A percentile compares a stretch with the other conserved stretches of the same genome.
phyloP scores from a whole-genome alignment of 2,888 invertebrate species.

The Synergus umbraculus region DNA sequence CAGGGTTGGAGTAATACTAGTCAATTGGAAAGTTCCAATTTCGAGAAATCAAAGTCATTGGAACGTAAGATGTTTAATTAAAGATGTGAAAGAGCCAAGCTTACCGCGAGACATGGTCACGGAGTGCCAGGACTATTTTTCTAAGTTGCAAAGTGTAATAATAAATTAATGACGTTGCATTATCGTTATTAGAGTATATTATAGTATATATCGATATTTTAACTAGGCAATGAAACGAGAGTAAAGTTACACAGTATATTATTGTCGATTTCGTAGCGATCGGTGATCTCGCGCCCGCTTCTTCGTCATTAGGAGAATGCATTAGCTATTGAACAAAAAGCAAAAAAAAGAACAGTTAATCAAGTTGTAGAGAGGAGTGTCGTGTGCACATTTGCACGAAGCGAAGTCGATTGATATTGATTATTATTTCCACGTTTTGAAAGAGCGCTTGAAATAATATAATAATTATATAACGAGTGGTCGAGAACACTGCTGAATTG shows the following conservation, averaged over 20 bases:
- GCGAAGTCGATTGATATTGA: slow-evolving; percentile 16
- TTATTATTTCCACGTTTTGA: slow-evolving; percentile 17
- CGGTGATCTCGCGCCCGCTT: slow-evolving; percentile 45
- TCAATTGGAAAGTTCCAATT: slow-evolving; percentile 55
- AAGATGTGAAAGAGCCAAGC: slow-evolving; percentile 31
- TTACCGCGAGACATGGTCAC: slow-evolving; percentile 68
- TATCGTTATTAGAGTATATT: slow-evolving; percentile 77
- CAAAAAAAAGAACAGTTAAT: slow-evolving; percentile 46
- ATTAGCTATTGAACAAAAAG: slow-evolving; percentile 50
- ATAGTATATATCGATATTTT: slow-evolving; percentile 72
- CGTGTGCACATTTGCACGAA: slow-evolving; percentile 21
- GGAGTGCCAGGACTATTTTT: slow-evolving; percentile 74
- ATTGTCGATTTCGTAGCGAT: slow-evolving; percentile 52
- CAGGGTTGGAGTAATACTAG: slow-evolving; percentile 47
- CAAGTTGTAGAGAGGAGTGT: slow-evolving; percentile 29
- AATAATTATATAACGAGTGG: slow-evolving; percentile 48
- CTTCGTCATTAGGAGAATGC: slow-evolving; percentile 44
- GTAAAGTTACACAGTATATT: slow-evolving; percentile 68
- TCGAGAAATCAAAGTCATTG: slow-evolving; percentile 27
- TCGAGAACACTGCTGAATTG: slow-evolving; percentile 28
- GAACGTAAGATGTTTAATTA: neutral
- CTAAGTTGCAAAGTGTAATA: slow-evolving; percentile 75
- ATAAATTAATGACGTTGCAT: slow-evolving; percentile 76
- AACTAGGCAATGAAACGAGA: slow-evolving; percentile 70
- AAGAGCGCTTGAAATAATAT: slow-evolving; percentile 38